phyloP scores from a whole-genome alignment of 2,113 vertebrate species.

The Albula goreensis region DNA sequence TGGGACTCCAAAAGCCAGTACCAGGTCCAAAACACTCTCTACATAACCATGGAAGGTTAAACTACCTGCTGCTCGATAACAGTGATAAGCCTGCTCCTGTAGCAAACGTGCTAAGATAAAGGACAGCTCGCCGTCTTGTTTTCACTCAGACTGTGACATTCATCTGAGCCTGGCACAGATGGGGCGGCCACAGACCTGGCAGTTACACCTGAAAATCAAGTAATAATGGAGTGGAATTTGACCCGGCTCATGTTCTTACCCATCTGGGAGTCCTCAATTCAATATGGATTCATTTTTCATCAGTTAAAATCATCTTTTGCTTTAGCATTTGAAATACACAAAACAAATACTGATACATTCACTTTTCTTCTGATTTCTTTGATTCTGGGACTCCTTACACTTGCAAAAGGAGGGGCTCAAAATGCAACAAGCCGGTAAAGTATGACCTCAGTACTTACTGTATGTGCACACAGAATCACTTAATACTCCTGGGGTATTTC shows the following conservation, averaged over 20 bases:
- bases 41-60: slow-evolving; percentile 47
- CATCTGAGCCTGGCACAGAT: neutral
- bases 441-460: too few relatives aligned
- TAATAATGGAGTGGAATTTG: neutral
- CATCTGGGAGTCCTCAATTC: neutral
- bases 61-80: slow-evolving; percentile 17
- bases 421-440: too few relatives aligned
- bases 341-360: too few relatives aligned
- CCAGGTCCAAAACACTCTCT: slow-evolving; percentile 17
- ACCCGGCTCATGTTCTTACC: neutral
- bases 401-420: too few relatives aligned
- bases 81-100: neutral
- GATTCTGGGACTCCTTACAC: too few relatives aligned
- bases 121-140: neutral
- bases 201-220: neutral
- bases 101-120: slow-evolving; percentile 11
- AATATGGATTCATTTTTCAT: too few relatives aligned
- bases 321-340: too few relatives aligned
- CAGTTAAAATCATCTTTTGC: too few relatives aligned
- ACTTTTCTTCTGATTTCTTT: too few relatives aligned
- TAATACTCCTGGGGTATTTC: too few relatives aligned
- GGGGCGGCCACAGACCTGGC: neutral
- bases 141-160: neutral
- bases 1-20: neutral
- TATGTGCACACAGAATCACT: too few relatives aligned